Evolutionary conservation across 2,888 invertebrate genomes (phyloP).

Genomic region (Agrochola litura): DNA sequence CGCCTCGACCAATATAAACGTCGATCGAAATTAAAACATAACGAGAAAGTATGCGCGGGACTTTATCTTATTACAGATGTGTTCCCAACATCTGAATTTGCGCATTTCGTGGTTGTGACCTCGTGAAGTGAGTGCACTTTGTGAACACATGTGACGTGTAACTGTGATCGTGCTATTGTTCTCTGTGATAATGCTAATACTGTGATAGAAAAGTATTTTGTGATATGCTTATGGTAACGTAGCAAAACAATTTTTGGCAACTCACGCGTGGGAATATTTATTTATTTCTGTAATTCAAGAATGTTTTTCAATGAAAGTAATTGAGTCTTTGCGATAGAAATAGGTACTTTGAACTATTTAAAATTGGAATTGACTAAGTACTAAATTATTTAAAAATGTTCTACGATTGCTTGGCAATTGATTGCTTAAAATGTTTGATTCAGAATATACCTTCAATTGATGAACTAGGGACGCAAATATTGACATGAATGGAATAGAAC

Average conservation of each 20-base stretch:
- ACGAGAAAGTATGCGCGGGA: constrained; percentile 78
- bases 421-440: background rate
- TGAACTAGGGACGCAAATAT: background rate
- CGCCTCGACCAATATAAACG: constrained; percentile 86
- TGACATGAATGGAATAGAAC: background rate
- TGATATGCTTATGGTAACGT: constrained; percentile 62
- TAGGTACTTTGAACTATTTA: constrained; percentile 1
- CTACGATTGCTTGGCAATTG: background rate
- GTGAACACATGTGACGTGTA: constrained; percentile 58
- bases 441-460: background rate
- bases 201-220: constrained; percentile 63
- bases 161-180: constrained; percentile 55
- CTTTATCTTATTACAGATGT: constrained; percentile 67
- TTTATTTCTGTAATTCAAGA: constrained; percentile 20
- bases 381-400: constrained; percentile 8
- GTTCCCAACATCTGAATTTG: constrained; percentile 54
- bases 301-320: constrained; percentile 31
- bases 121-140: constrained; percentile 61
- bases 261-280: constrained; percentile 9
- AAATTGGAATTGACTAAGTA: constrained; percentile 18
- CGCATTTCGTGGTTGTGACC: constrained; percentile 57
- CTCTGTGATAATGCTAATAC: constrained; percentile 40
- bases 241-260: constrained; percentile 50
- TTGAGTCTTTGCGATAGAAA: constrained; percentile 16
- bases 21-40: constrained; percentile 84